Evolutionary conservation across 1,140 invertebrate species (phyloP), one percentile per base, ranked within the genome.

Genomic region (Zaprionus ornatus): DNA sequence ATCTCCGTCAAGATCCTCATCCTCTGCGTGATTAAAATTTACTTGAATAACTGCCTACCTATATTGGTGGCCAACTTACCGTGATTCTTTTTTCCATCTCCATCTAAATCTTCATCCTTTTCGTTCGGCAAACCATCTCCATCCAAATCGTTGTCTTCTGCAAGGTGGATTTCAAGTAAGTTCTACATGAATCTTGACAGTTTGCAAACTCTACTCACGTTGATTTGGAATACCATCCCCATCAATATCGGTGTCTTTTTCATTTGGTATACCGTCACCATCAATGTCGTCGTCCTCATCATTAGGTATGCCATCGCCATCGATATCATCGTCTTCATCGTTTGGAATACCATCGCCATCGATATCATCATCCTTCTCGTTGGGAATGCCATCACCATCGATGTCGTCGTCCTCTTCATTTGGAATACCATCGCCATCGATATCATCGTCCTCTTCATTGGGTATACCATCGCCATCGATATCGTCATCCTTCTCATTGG

Each of bases 351-450:
- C 87, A 77, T 93, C 90, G 10, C 83, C 91, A 74, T 92, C 90
- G 40, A 92, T 91, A 35, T 93, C 91, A 56, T 85, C 80, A 50
- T 91, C 90, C 61, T 84, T 70, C 17, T 79, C 64, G 61, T 91
- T 93, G 2, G 81, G 84, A 4, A 94, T 69, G 68, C 94, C 94
- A 61, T 82, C 77, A 19, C 93, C 50, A 66, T 93, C 94, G 35
- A 93, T 94, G 19, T 80, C 75, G 23, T 92, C 10, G 63, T 94
- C 94, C 52, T 82, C 68, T 4, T 93, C 32, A 74, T 93, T 94
- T 7, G 92, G 93, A 32, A 82, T 77, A 37, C 93, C 48, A 80
- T 93, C 92, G 25, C 79, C 85, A 73, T 85, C 91, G 64, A 92
- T 90, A 70, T 93, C 92, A 37, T 91, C 86, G 48, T 91, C 90